Evolutionary conservation across 2,797 vertebrate genomes (phyloP), one percentile per base, ranked within the genome.

Genomic region (Scleropages formosus): DNA sequence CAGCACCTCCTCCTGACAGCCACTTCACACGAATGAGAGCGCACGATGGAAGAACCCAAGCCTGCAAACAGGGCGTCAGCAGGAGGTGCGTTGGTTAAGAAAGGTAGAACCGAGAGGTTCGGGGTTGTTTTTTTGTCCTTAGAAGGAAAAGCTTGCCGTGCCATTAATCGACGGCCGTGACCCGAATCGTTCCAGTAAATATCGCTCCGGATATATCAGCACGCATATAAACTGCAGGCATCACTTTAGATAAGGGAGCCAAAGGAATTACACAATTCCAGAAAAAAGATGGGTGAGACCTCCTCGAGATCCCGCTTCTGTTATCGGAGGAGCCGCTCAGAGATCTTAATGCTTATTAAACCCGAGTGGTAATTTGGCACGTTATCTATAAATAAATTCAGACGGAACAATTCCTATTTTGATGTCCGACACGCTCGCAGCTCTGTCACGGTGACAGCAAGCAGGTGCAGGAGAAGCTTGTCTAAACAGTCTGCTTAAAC

Each of bases 401-500:
- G 15, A 69, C 24, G 9, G 3, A 24, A 24, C 9, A 13, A 6
- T 1, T 8, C n/a, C 18, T 56, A 22, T 70, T 70, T 56, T 70
- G 49, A 51, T 0, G 8, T 20, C 11, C 3, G 22, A 69, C 66
- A 69, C 66, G 18, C 63, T 31, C 22, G 27, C 4, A 62, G 24
- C 8, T 56, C 68, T 70, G 47, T 56, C 22, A 31, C 20, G 20
- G 18, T 9, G 59, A 22, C 20, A 18, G 31, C 16, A 9, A 16
- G 46, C 53, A 69, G 46, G 66, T 51, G 46, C 3, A 47, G 39
- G 24, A 24, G 16, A 22, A 31, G n/a, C 63, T 31, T 56, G 63
- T 66, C 63, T 46, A 66, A 51, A 75, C 51, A 44, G 62, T 51
- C 18, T 13, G 18, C 59, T 44, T 60, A 60, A 68, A 67, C n/a